Base-by-base conservation (phyloP, 2,888 invertebrate species). In the Antheraea yamamai region DNA sequence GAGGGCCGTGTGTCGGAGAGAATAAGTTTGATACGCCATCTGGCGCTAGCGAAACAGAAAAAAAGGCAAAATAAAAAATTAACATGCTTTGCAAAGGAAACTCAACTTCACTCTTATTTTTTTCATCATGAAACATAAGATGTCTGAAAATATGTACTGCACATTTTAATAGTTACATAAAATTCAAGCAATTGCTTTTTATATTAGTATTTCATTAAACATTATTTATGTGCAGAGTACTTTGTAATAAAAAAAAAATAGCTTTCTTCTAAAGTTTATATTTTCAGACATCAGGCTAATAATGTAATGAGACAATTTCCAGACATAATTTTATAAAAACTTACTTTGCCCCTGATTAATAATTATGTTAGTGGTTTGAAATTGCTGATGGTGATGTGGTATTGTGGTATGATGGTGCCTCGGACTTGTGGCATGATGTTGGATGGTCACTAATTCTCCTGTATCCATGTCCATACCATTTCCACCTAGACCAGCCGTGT, bases 401-500 rank as follows among this genome's bases (percentile, higher is more conserved):
- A 94, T 89, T 18, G 91, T 87, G 0, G 92, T 80, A 78, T 95
- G 95, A 78, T 94, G 93, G 78, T 95, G 95, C 35, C 95, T 81
- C 0, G 95, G 94, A 73, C 95, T 95, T 20, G 95, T 91, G 20
- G 94, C 94, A 77, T 95, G 95, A 80, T 95, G 95, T 81, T 95
- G 95, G 35, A 95, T 95, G 82, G 94, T 91, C 80, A 94, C 91
- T 90, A 93, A 85, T 83, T 95, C 94, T 3, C 92, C 94, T 14
- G 92, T 92, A 75, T 93, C 94, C 95, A 96, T 94, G 81, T 96
- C 90, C 96, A 96, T 93, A 16, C 95, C 93, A 30, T 93, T 93
- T 0, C 96, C 96, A 82, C 95, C 95, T 72, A 96, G 95, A 4
- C 97, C 97, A 35, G 97, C 97, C 73, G 97, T 97, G 91, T 98